Evolutionary conservation across 2,113 vertebrate genomes (phyloP).

Genomic region (Pterocles gutturalis): DNA sequence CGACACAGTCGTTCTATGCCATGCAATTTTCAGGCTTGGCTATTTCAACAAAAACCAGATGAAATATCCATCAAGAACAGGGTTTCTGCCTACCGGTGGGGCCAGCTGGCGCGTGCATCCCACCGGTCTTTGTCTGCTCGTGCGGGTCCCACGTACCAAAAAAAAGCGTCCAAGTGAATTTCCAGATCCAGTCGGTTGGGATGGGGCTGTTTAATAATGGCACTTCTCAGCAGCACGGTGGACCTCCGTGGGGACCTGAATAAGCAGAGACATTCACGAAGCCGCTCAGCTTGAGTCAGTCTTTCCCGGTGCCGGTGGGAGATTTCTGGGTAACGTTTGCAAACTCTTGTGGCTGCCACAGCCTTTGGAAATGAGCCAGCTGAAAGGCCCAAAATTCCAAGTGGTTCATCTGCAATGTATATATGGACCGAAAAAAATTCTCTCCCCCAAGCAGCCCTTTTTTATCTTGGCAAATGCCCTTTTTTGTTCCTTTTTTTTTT

Average conservation of each 20-base stretch:
- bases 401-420: not conserved
- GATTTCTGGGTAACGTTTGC: not conserved
- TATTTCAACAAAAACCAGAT: constrained; percentile 45
- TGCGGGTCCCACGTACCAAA: not conserved
- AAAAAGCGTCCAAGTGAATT: constrained; percentile 30
- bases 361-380: not conserved
- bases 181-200: constrained; percentile 27
- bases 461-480: not conserved
- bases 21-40: not conserved
- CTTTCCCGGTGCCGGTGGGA: not conserved
- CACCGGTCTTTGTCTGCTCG: not conserved
- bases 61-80: constrained; percentile 54
- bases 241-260: not conserved
- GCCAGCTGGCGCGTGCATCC: constrained; percentile 19
- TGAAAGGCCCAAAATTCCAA: not conserved
- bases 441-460: not conserved
- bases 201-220: not conserved
- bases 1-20: not conserved
- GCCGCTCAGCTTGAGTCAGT: not conserved
- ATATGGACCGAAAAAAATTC: not conserved
- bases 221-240: not conserved
- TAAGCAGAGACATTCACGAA: not conserved
- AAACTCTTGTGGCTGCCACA: not conserved
- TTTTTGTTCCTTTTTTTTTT: too few species aligned
- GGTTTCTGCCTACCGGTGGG: not conserved